Evolutionary conservation across 2,113 vertebrate genomes (phyloP), one percentile per base, ranked within the genome.

Genomic region (Brienomyrus longianalis): DNA sequence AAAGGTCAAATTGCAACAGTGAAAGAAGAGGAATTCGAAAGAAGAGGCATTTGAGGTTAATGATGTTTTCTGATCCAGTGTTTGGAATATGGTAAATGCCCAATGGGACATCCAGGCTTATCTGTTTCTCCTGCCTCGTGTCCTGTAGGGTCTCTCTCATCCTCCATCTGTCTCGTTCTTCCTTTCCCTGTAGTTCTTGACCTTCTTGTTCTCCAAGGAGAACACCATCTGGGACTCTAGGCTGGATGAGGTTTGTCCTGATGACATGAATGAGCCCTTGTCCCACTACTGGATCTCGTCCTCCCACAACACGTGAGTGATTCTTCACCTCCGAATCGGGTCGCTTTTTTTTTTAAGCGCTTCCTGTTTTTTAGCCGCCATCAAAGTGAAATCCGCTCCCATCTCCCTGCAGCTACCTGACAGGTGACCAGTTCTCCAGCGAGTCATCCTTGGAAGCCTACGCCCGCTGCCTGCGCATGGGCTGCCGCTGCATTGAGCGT

Each of bases 251-350:
- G 97, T 98, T 91, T 96, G 95, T 92, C 95, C 95, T 0, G 98
- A 99, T 35, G 96, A 98, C 91, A 99, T 99, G 98, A 99, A 97
- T 95, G 98, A 98, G 90, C 98, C 98, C 0, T 95, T 99, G 50
- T 99, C 98, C 91, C 98, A 99, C 94, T 99, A 99, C 94, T 99
- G 98, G 98, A 99, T 99, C 94, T 99, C 98, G 62, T 99, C 98
- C 48, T 99, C 98, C 0, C 98, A 99, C 94, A 99, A 99, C 95
- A 99, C 98, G 98, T 99, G 96, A 98, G 98, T 83, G n/a, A 83
- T 31, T 51, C 83, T 13, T 85, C n/a, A 43, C 15, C 13, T 6
- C 31, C 5, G 35, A 19, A 13, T 35, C 15, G 70, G 70, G 31
- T 47, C 17, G 9, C 13, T 39, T 39, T 39, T 48, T 23, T 35